Conservation (phyloP, 2,797 vertebrate genomes). For the Arvicola amphibius region DNA sequence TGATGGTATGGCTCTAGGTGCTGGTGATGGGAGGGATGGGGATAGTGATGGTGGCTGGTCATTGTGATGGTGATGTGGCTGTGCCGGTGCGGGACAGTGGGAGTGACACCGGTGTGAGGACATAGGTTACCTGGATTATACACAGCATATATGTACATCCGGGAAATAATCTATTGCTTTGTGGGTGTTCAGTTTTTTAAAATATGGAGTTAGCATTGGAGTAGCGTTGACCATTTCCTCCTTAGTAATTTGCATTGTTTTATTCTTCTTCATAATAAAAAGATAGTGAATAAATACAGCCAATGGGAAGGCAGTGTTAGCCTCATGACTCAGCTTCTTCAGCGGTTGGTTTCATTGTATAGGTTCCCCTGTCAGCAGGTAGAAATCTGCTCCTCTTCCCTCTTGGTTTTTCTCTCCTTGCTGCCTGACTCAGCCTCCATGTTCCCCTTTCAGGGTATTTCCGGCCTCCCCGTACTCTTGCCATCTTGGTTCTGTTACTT, state of each 20-base stretch:
- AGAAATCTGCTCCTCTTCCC: neutral
- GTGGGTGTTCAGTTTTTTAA: neutral
- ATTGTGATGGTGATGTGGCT: neutral
- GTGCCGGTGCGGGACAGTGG: neutral
- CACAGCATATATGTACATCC: too few species aligned
- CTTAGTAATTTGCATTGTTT: neutral
- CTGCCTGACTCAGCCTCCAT: neutral
- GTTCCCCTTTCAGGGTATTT: fast-evolving
- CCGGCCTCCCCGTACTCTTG: neutral
- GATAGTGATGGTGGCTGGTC: neutral
- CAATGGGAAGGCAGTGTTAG: neutral
- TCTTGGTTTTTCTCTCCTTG: fast-evolving
- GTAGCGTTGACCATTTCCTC: neutral
- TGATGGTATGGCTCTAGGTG: constrained; percentile 89
- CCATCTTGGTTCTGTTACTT: neutral
- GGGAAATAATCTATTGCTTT: neutral
- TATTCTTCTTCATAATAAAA: neutral
- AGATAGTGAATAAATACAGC: neutral
- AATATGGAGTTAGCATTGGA: neutral
- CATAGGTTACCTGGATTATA: neutral
- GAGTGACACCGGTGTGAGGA: too few species aligned
- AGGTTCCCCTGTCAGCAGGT: too few species aligned
- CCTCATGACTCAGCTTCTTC: neutral
- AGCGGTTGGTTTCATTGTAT: fast-evolving
- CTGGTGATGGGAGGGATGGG: too few species aligned